These are phyloP conservation scores for Rallus limicola DNA, from an alignment of 2,113 vertebrate genomes.

Conservation along the genomic window DNA sequence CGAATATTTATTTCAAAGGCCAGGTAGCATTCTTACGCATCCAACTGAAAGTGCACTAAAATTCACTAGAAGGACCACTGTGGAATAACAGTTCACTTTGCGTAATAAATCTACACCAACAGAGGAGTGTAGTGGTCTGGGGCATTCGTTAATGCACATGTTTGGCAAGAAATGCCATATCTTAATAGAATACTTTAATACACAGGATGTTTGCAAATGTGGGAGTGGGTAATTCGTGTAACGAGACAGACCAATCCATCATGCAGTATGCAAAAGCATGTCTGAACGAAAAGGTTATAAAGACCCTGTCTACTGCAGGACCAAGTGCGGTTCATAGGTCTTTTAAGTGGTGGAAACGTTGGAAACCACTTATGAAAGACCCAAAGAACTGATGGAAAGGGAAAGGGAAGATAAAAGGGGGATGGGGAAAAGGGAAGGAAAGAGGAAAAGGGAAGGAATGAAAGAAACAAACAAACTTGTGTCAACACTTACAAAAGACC, in stretches of 20 bases:
- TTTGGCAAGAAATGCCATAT: not conserved
- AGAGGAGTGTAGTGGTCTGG: not conserved
- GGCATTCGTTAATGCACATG: not conserved
- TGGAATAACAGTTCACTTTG: not conserved
- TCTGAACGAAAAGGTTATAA: not conserved
- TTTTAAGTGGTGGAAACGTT: not conserved
- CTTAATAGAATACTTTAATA: not conserved
- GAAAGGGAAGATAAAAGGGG: not conserved
- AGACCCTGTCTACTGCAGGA: not conserved
- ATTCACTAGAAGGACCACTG: not conserved
- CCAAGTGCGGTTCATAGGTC: not conserved
- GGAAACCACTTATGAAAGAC: not conserved
- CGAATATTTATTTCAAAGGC: conserved; percentile 58
- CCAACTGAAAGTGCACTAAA: not conserved
- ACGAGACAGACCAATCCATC: not conserved
- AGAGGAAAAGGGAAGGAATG: too few relatives aligned
- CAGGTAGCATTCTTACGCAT: not conserved
- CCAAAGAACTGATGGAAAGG: not conserved
- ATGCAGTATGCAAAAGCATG: not conserved
- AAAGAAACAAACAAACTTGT: not conserved
- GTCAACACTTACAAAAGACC: not conserved
- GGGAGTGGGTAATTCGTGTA: conserved; percentile 2
- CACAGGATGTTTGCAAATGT: not conserved
- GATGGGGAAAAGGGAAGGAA: too few relatives aligned
- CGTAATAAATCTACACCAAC: conserved; percentile 1